These are phyloP conservation scores for Brenthis ino DNA, from an alignment of 2,888 invertebrate genomes.

Conservation along the genomic window DNA sequence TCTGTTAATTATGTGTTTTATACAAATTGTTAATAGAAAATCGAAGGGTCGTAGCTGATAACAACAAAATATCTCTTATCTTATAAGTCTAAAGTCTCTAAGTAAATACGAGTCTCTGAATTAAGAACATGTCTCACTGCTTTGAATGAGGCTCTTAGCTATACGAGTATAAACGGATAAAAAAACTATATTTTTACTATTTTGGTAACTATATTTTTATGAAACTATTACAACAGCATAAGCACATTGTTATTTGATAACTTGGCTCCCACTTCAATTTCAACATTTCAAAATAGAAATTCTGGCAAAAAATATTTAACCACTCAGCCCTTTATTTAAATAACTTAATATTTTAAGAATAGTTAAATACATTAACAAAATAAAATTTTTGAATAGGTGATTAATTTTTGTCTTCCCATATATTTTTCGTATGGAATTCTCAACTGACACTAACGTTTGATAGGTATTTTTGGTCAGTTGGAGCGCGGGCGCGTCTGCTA, in stretches of 20 bases:
- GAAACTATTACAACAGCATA: too few species aligned
- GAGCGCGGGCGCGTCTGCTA: slow-evolving; percentile 20
- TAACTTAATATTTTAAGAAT: neutral
- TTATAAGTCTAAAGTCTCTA: neutral
- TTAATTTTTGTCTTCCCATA: slow-evolving; percentile 33
- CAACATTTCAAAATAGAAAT: too few species aligned
- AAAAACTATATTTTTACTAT: too few species aligned
- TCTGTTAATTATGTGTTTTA: slow-evolving; percentile 34
- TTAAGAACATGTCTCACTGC: neutral
- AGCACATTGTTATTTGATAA: too few species aligned
- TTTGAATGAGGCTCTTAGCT: too few species aligned
- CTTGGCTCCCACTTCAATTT: too few species aligned
- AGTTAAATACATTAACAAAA: neutral
- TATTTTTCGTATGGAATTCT: slow-evolving; percentile 35
- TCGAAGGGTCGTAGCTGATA: neutral
- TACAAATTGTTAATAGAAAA: slow-evolving; percentile 27
- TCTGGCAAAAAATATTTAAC: too few species aligned
- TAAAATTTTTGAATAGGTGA: slow-evolving; percentile 16
- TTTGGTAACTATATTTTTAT: too few species aligned
- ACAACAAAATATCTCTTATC: neutral
- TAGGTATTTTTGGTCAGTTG: slow-evolving; percentile 33
- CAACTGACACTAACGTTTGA: slow-evolving; percentile 29
- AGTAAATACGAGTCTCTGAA: neutral
- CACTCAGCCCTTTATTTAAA: too few species aligned
- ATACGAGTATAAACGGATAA: too few species aligned